Conservation (phyloP, 2,797 vertebrate species). For the Botia almorhae region DNA sequence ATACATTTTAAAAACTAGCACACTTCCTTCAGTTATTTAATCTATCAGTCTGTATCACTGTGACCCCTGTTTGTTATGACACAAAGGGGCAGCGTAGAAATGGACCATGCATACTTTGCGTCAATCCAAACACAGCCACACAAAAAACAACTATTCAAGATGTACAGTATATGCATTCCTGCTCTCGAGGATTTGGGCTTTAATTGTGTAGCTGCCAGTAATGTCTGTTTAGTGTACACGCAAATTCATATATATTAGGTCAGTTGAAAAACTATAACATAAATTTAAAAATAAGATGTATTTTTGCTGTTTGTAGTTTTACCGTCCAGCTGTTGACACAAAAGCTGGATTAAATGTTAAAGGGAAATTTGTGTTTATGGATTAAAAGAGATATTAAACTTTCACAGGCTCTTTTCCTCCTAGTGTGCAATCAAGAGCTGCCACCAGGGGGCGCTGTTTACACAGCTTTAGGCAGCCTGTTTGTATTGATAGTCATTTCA, state of each 20-base stretch:
- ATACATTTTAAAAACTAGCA: conserved; percentile 20
- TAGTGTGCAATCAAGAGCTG: conserved; percentile 37
- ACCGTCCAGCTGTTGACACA: conserved; percentile 5
- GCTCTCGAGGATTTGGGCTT: background rate
- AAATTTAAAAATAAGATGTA: background rate
- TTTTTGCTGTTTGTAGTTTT: background rate
- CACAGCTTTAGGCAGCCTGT: conserved; percentile 54
- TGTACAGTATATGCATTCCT: background rate
- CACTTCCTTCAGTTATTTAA: background rate
- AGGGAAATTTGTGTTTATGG: background rate
- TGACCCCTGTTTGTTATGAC: conserved; percentile 23
- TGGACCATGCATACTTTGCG: background rate
- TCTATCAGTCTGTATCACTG: conserved; percentile 18
- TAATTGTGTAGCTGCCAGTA: background rate
- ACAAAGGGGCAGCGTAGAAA: conserved; percentile 8
- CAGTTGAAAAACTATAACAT: background rate
- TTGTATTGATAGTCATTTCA: background rate
- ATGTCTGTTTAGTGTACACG: background rate
- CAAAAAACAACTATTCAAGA: no score
- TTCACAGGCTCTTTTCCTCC: conserved; percentile 8
- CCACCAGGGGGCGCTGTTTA: conserved; percentile 75
- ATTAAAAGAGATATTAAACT: background rate
- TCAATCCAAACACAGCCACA: background rate
- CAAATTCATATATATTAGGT: background rate
- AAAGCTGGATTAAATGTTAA: conserved; percentile 16